Evolutionary conservation across 2,797 vertebrate genomes (phyloP), one percentile per base, ranked within the genome.

Genomic region (Characodon lateralis): DNA sequence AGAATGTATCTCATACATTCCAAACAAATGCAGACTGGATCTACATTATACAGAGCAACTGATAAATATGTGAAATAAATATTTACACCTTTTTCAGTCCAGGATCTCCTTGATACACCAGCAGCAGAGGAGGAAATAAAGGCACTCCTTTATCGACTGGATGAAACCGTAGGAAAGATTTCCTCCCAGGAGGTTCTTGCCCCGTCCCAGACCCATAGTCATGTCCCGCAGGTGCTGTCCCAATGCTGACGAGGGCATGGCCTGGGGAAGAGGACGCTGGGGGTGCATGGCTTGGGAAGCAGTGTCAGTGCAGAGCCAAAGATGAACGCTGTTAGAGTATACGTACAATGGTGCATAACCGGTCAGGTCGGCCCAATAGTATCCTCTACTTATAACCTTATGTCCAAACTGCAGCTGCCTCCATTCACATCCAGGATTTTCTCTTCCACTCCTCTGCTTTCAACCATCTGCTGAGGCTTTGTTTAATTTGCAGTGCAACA

Each of bases 81-180:
- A 61, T 81, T 65, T 77, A 72, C 68, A 73, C 78, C 85, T 74
- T 78, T 73, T 39, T 68, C 79, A 55, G 84, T 98, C 97, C 92
- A 99, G 92, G 85, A 99, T 95, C 92, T 97, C 95, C 59, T 89
- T 96, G 83, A 98, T 92, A 88, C 97, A 98, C 97, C 97, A 98
- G 91, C 97, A 98, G 94, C 98, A 98, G 46, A 99, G 96, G 18
- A 98, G 94, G 77, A 98, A 91, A 82, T 96, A 98, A 41, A 96
- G 88, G 2, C 96, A 95, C 78, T 97, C 96, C 81, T 95, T 96
- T 68, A 97, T 88, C 1, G 95, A 94, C 80, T 91, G 93, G 83
- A 96, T 93, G 50, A 97, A 87, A 48, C 95, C 89, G 59, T 95
- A 96, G 58, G 94, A 89, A 1, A 94, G 63, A 87, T 94, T 94